phyloP scores from a whole-genome alignment of 1,140 invertebrate genomes.

The Drosophila nebulosa region DNA sequence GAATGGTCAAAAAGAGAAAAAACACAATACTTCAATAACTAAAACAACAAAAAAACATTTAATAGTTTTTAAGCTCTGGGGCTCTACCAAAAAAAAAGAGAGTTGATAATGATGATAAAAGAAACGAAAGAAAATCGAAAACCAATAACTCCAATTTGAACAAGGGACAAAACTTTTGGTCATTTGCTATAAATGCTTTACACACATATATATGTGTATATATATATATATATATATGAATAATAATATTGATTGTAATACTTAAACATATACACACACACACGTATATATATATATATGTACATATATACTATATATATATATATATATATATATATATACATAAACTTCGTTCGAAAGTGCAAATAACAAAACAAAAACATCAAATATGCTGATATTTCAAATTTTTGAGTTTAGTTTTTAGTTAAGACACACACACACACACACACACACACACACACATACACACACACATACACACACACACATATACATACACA shows the following conservation, averaged over 20 bases:
- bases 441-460: neutral
- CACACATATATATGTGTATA: constrained; percentile 31
- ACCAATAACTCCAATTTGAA: constrained; percentile 69
- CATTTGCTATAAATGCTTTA: constrained; percentile 54
- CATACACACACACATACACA: neutral
- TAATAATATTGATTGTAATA: too few species aligned
- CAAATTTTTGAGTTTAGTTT: constrained; percentile 41
- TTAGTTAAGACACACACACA: constrained; percentile 13
- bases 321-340: constrained; percentile 30
- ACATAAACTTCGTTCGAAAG: constrained; percentile 34
- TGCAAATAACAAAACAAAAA: constrained; percentile 43
- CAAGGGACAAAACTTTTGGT: constrained; percentile 70
- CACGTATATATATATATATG: too few species aligned
- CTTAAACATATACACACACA: too few species aligned
- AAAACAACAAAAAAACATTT: constrained; percentile 52
- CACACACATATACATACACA: neutral
- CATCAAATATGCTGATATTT: constrained; percentile 40
- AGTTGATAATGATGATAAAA: constrained; percentile 10
- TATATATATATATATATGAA: constrained; percentile 26
- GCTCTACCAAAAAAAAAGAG: constrained; percentile 37
- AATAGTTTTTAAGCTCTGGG: constrained; percentile 55
- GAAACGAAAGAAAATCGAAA: constrained; percentile 1
- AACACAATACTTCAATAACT: constrained; percentile 56
- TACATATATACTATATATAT: too few species aligned
- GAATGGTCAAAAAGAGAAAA: constrained; percentile 6